phyloP scores from a whole-genome alignment of 1,140 invertebrate genomes.

The Anoplolepis gracilipes region DNA sequence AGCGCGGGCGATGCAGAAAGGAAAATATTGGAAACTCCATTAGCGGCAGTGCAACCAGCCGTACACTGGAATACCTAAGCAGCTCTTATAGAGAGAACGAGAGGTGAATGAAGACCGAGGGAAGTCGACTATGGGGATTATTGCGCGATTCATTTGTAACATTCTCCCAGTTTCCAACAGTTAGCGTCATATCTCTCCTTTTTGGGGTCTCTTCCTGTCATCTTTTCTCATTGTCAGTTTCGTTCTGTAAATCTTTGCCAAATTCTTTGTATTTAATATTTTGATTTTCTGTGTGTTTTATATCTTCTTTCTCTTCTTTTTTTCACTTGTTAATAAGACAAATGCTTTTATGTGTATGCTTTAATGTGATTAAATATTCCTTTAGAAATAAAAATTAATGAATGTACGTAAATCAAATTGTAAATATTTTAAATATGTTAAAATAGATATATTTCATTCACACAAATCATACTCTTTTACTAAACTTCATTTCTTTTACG shows the following conservation, averaged over 20 bases:
- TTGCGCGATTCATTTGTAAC: slow-evolving; percentile 77
- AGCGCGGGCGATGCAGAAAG: slow-evolving; percentile 56
- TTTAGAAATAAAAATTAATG: no score
- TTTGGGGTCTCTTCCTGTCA: background rate
- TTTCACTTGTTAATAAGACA: slow-evolving; percentile 58
- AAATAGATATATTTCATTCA: no score
- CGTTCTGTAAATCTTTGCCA: slow-evolving; percentile 49
- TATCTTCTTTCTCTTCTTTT: slow-evolving; percentile 9
- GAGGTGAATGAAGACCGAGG: slow-evolving; percentile 60
- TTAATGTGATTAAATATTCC: slow-evolving; percentile 79
- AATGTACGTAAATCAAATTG: background rate
- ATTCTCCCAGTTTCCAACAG: slow-evolving; percentile 59
- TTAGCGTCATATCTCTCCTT: slow-evolving; percentile 20
- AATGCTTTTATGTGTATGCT: slow-evolving; percentile 80
- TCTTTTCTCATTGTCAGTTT: slow-evolving; percentile 9
- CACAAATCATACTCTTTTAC: no score
- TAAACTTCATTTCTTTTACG: background rate
- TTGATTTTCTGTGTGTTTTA: slow-evolving; percentile 60
- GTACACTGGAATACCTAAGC: slow-evolving; percentile 73
- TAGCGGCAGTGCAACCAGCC: slow-evolving; percentile 74
- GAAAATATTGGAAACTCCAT: slow-evolving; percentile 78
- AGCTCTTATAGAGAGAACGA: slow-evolving; percentile 53
- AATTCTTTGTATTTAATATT: slow-evolving; percentile 83
- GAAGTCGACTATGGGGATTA: slow-evolving; percentile 59
- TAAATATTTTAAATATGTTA: no score